Conservation (phyloP, 2,113 vertebrate species). For the Tyto alba region DNA sequence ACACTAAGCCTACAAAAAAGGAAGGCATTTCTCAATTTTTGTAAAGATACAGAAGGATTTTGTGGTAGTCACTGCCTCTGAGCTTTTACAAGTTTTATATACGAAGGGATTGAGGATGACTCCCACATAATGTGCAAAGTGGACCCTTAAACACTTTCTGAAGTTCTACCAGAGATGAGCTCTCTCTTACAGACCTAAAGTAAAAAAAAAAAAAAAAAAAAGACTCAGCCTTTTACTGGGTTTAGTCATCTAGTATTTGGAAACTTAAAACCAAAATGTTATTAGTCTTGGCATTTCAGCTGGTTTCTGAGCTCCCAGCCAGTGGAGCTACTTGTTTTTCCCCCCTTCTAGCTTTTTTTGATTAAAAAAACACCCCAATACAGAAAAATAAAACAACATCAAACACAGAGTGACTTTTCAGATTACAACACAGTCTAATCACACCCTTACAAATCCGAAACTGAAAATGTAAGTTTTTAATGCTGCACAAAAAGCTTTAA, state of each 20-base stretch:
- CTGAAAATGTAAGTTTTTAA: neutral
- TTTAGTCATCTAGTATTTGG: neutral
- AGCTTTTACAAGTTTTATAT: neutral
- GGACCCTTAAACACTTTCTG: neutral
- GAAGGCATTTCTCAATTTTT: neutral
- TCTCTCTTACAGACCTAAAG: neutral
- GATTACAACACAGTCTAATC: neutral
- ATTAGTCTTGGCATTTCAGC: neutral
- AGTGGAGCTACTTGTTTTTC: neutral
- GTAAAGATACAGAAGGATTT: neutral
- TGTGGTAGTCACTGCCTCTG: neutral
- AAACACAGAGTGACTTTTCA: neutral
- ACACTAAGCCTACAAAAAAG: rapidly evolving
- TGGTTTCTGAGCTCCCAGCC: neutral
- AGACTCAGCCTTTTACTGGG: neutral
- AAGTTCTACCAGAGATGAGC: neutral
- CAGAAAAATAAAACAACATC: neutral
- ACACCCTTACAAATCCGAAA: neutral
- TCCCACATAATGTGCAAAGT: neutral
- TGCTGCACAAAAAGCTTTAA: neutral
- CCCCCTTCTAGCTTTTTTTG: neutral
- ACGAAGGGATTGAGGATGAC: neutral
- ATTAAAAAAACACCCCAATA: neutral
- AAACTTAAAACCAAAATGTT: neutral
- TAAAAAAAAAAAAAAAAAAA: neutral